These are phyloP conservation scores for Junco hyemalis DNA, from an alignment of 2,113 vertebrate genomes.

Conservation along the genomic window DNA sequence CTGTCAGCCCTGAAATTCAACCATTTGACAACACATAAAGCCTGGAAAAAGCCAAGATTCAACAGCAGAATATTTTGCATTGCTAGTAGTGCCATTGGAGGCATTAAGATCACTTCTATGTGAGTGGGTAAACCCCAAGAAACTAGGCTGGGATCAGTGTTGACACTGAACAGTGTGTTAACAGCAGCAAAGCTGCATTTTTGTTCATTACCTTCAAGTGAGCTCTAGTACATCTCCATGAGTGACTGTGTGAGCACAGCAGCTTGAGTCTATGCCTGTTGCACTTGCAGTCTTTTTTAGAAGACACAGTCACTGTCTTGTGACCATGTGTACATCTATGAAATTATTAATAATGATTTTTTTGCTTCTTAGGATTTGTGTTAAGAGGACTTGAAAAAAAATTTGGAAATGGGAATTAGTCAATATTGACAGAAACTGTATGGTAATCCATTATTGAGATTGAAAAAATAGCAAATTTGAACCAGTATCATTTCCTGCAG, in stretches of 20 bases:
- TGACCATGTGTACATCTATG: not conserved
- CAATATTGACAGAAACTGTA: not conserved
- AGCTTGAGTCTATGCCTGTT: not conserved
- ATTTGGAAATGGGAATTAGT: not conserved
- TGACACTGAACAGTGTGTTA: not conserved
- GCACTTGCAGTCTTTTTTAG: not conserved
- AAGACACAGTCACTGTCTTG: not conserved
- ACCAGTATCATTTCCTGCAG: not conserved
- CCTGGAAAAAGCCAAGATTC: not conserved
- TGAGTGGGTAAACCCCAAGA: not conserved
- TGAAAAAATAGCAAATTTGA: not conserved
- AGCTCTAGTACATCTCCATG: not conserved
- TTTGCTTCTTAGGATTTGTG: not conserved
- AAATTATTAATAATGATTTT: not conserved
- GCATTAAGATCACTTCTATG: not conserved
- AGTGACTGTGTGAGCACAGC: not conserved
- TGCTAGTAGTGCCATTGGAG: not conserved
- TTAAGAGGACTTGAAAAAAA: not conserved
- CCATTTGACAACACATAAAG: not conserved
- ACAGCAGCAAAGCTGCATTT: not conserved
- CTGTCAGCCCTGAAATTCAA: not conserved
- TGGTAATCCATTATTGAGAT: not conserved
- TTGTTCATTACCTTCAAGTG: not conserved
- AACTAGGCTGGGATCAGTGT: not conserved
- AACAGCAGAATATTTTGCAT: not conserved